Evolutionary conservation across 1,140 invertebrate genomes (phyloP), one percentile per base, ranked within the genome.

Genomic region (Drosophila hydei): DNA sequence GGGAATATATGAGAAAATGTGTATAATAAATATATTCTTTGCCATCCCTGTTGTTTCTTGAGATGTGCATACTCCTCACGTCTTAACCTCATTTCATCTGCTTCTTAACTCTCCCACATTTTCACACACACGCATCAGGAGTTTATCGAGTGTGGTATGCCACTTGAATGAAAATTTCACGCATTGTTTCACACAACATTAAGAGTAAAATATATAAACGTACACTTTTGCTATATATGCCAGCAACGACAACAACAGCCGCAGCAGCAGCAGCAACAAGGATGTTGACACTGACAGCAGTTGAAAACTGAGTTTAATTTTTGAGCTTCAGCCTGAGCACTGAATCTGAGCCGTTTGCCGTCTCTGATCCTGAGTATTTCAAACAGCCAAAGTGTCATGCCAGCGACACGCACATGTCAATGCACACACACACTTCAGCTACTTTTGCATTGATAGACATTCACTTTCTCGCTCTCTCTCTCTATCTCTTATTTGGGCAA

Each of bases 321-420:
- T 63, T 54, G 14, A 63, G 60, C 60, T 38, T 52, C 33, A 27
- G 18, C 30, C 33, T 38, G 51, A 48, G 12, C 14, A 3, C n/a
- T 25, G 21, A 25, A 48, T 25, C 45, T 25, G 48, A 51, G n/a
- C 48, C n/a, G 19, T 19, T 27, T 54, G 16, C 9, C 16, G 14
- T 19, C 30, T 23, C 33, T 67, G 63, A 58, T 43, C 11, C 38
- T 30, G 47, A 71, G 72, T 75, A 60, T 71, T 54, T 56, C 67
- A 65, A 64, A 60, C 67, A 71, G 60, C 47, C 54, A 70, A 60
- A 72, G 38, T 74, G 65, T 58, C 64, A 16, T 64, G 58, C 58
- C 43, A 55, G 45, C 56, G 50, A 38, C 71, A 73, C 64, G 58
- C 64, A 73, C 64, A 73, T 58, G 63, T 60, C 62, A 70, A 55